Conservation (phyloP, 1,140 invertebrate species). For the Lutraria rhynchaena region DNA sequence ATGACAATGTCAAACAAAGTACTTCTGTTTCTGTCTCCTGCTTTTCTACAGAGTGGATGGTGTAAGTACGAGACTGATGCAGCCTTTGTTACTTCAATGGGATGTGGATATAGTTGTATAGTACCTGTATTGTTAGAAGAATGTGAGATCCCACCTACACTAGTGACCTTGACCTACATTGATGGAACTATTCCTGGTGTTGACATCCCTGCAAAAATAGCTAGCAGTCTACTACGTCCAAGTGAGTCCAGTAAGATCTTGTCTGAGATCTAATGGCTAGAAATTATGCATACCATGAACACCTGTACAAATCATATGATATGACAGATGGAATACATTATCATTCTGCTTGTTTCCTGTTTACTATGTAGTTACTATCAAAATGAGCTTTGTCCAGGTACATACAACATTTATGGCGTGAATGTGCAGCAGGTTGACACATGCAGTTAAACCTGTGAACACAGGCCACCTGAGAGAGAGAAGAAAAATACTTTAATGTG, state of each 20-base stretch:
- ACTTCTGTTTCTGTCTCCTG: neutral
- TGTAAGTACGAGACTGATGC: no score
- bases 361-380: no score
- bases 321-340: no score
- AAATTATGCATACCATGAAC: neutral
- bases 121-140: neutral
- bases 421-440: no score
- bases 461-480: no score
- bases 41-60: slow-evolving; percentile 3
- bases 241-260: neutral
- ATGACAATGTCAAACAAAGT: slow-evolving; percentile 5
- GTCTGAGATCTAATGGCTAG: neutral
- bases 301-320: no score
- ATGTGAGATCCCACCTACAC: neutral
- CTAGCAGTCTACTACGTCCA: neutral
- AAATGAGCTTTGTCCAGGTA: no score
- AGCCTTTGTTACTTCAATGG: neutral
- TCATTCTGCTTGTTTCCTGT: no score
- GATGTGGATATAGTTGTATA: neutral
- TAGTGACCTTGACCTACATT: slow-evolving; percentile 10
- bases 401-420: no score
- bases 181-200: neutral
- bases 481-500: no score
- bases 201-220: slow-evolving; percentile 1
- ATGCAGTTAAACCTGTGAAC: no score